Evolutionary conservation across 2,113 vertebrate species (phyloP).

Genomic region (Hyaena hyaena): DNA sequence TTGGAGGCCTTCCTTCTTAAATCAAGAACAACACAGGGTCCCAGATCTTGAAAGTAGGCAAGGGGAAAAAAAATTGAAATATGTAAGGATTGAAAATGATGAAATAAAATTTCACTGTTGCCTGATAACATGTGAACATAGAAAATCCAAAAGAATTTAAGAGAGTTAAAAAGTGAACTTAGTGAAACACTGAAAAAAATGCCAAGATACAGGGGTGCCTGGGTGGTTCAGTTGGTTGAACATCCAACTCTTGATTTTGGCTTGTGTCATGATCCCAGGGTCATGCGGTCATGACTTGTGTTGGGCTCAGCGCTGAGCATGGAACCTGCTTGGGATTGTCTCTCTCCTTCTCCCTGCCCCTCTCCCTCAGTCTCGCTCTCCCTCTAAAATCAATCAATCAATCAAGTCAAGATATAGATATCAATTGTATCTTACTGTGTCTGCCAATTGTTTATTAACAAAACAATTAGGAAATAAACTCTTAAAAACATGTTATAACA

Average conservation of each 20-base stretch:
- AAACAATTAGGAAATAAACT: slow-evolving; percentile 16
- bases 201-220: neutral
- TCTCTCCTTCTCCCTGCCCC: too few relatives aligned
- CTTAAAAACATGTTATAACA: neutral
- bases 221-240: too few relatives aligned
- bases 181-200: neutral
- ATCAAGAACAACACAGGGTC: neutral
- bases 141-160: neutral
- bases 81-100: neutral
- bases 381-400: too few relatives aligned
- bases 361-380: too few relatives aligned
- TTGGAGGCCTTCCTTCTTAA: neutral
- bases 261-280: too few relatives aligned
- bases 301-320: too few relatives aligned
- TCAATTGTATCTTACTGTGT: too few relatives aligned
- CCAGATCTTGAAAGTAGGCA: neutral
- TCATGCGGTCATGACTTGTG: too few relatives aligned
- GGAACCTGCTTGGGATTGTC: too few relatives aligned
- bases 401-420: too few relatives aligned
- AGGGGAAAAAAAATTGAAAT: neutral
- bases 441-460: neutral
- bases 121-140: neutral
- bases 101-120: neutral
- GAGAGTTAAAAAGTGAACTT: neutral
- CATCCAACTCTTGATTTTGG: too few relatives aligned